Percentiles rank a stretch among this genome's conserved stretches.
Evolutionary conservation across 2,797 vertebrate genomes (phyloP).

Genomic region (Phataginus tetradactyla): DNA sequence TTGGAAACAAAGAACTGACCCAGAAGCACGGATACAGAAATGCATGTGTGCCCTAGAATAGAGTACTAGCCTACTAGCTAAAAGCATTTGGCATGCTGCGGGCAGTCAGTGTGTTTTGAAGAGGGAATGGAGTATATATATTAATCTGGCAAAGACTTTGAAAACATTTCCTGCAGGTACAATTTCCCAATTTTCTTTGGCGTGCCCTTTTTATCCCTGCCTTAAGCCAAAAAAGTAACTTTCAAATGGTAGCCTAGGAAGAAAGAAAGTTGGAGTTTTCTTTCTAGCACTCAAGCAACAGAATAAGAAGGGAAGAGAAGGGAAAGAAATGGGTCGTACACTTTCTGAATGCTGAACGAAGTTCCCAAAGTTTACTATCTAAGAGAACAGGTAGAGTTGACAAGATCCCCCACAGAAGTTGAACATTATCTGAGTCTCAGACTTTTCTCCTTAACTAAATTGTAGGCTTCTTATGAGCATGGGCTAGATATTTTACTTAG

Average conservation of each 20-base stretch:
- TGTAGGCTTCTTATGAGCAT: background rate
- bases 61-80: background rate
- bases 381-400: background rate
- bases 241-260: background rate
- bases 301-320: background rate
- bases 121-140: background rate
- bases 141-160: background rate
- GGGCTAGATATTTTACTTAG: background rate
- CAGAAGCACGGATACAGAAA: background rate
- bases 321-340: background rate
- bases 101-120: background rate
- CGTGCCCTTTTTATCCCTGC: background rate
- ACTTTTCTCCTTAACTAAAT: background rate
- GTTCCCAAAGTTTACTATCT: background rate
- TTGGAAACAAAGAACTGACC: background rate
- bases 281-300: background rate
- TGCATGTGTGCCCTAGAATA: background rate
- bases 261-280: background rate
- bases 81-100: background rate
- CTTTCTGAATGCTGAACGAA: background rate
- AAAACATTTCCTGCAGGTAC: conserved; percentile 7
- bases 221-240: conserved; percentile 12
- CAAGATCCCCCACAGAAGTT: background rate
- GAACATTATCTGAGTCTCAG: background rate
- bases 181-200: background rate